Conservation (phyloP, 2,888 invertebrate species). For the Volucella inflata region DNA sequence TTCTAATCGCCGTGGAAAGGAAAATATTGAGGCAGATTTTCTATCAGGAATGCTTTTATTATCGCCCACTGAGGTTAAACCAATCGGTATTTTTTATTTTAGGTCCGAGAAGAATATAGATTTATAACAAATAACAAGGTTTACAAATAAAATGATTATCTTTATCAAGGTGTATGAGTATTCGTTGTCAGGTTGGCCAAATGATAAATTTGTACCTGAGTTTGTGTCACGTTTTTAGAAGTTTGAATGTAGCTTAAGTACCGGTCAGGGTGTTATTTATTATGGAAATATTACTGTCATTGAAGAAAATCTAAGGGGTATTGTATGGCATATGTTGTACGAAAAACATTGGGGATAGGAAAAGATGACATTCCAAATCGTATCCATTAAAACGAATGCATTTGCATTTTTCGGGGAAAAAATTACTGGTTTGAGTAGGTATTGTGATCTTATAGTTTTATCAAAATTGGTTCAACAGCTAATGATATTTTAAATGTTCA, state of each 20-base stretch:
- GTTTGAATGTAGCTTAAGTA: constrained; percentile 40
- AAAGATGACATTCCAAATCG: constrained; percentile 76
- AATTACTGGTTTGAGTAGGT: too few relatives aligned
- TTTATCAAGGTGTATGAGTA: constrained; percentile 30
- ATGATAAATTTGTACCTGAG: constrained; percentile 19
- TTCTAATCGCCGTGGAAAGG: constrained; percentile 40
- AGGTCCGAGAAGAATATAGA: constrained; percentile 25
- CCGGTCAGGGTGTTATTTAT: constrained; percentile 57
- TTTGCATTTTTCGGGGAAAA: not conserved
- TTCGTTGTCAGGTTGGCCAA: constrained; percentile 47
- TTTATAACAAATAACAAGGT: constrained; percentile 22
- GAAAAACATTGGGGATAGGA: constrained; percentile 77
- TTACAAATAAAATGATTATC: constrained; percentile 9
- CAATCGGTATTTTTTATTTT: constrained; percentile 59
- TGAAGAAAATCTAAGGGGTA: constrained; percentile 52
- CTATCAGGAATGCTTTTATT: constrained; percentile 71
- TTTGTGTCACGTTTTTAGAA: constrained; percentile 41
- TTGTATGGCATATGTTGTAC: constrained; percentile 75
- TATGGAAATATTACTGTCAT: constrained; percentile 69
- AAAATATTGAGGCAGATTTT: constrained; percentile 72
- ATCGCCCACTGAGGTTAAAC: constrained; percentile 27
- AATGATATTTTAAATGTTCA: too few relatives aligned
- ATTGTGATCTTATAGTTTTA: too few relatives aligned
- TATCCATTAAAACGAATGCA: constrained; percentile 73
- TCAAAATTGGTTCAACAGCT: too few relatives aligned